These are phyloP conservation scores for Cyrtodaria siliqua DNA, from an alignment of 2,888 invertebrate species.

Conservation along the genomic window DNA sequence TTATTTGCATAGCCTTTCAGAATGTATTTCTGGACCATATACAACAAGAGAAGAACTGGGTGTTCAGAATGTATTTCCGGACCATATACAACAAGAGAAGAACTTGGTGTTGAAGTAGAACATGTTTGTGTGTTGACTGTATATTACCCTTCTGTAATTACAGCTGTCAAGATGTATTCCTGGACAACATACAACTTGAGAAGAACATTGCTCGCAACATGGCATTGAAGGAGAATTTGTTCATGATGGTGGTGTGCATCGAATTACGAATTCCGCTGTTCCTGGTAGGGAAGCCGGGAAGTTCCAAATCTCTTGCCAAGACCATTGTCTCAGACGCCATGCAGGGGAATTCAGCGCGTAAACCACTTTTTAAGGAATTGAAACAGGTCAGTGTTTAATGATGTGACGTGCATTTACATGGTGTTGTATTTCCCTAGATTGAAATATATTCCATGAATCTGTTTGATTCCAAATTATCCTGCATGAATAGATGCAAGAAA, in stretches of 20 bases:
- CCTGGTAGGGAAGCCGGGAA: slow-evolving; percentile 85
- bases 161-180: no score
- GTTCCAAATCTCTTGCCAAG: slow-evolving; percentile 84
- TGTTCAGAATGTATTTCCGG: slow-evolving; percentile 77
- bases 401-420: neutral
- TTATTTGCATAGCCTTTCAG: no score
- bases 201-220: slow-evolving; percentile 54
- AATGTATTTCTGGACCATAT: slow-evolving; percentile 42
- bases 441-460: no score
- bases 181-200: slow-evolving; percentile 39
- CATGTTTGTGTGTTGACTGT: no score
- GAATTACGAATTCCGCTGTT: slow-evolving; percentile 84
- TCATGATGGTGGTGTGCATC: slow-evolving; percentile 85
- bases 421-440: neutral
- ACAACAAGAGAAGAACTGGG: slow-evolving; percentile 48
- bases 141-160: no score
- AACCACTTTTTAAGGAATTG: slow-evolving; percentile 76
- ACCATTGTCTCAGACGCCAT: slow-evolving; percentile 84
- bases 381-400: slow-evolving; percentile 83
- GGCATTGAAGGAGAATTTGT: slow-evolving; percentile 84
- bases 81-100: slow-evolving; percentile 33
- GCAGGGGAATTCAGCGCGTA: slow-evolving; percentile 80
- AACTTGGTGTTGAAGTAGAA: slow-evolving; percentile 45
- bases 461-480: no score
- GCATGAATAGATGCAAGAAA: no score